Conservation (phyloP, 2,113 vertebrate species). For the Drymodes brunneopygia region DNA sequence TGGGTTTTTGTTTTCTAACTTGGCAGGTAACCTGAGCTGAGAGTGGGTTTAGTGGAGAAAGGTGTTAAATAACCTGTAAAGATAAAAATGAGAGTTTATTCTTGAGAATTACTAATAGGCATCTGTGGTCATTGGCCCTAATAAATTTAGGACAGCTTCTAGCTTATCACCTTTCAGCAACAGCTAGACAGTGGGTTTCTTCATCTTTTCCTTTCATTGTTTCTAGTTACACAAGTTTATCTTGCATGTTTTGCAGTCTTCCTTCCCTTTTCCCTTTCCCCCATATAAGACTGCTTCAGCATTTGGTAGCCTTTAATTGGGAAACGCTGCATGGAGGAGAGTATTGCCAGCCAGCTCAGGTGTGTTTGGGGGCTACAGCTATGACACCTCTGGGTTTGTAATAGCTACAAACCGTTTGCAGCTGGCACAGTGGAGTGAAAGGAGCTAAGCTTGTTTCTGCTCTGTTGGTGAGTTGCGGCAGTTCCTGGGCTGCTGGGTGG, state of each 20-base stretch:
- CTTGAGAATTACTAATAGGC: neutral
- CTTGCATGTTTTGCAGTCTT: neutral
- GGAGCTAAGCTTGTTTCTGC: neutral
- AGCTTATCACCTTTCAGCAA: neutral
- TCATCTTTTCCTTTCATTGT: neutral
- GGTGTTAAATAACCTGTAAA: neutral
- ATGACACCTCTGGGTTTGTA: rapidly evolving
- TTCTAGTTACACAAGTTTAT: neutral
- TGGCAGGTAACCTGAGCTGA: neutral
- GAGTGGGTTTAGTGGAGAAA: neutral
- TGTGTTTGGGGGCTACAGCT: neutral
- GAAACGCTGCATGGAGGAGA: neutral
- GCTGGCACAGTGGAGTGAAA: neutral
- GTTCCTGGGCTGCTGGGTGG: neutral
- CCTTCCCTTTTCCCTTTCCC: neutral
- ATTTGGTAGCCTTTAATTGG: neutral
- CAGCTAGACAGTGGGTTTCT: neutral
- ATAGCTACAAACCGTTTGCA: neutral
- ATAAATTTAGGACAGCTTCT: neutral
- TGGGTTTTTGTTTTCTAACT: neutral
- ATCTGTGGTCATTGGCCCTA: neutral
- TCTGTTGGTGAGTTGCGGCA: neutral
- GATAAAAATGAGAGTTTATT: neutral
- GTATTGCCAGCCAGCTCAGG: neutral
- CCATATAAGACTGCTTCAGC: rapidly evolving